Evolutionary conservation across 92 coral and sea anemone genomes (phyloP).

Genomic region (Heteractis magnifica): DNA sequence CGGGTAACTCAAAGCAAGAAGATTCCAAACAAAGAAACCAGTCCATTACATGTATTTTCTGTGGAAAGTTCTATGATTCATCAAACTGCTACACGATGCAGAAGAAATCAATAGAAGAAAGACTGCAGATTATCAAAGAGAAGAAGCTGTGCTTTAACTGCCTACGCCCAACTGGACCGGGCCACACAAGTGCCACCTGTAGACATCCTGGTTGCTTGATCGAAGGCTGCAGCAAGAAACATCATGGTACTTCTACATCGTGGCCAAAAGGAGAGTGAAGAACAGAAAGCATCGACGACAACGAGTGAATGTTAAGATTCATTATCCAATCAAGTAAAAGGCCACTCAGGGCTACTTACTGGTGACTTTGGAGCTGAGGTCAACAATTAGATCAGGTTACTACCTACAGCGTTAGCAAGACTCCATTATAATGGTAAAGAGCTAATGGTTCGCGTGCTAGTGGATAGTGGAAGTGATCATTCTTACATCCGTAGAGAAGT

Average conservation of each 20-base stretch:
- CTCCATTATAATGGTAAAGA: conserved; percentile 4
- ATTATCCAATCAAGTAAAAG: background rate
- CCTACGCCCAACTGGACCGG: conserved; percentile 13
- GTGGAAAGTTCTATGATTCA: conserved; percentile 13
- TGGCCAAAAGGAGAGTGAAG: background rate
- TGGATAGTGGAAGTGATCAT: conserved; percentile 35
- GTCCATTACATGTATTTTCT: background rate
- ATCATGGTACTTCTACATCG: conserved; percentile 29
- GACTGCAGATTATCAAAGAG: background rate
- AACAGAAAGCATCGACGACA: background rate
- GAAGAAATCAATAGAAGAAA: conserved; percentile 6
- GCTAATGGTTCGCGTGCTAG: conserved; percentile 21
- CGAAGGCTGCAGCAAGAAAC: conserved; percentile 27
- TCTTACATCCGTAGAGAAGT: conserved; percentile 19
- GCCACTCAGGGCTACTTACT: background rate
- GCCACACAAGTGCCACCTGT: conserved; percentile 23
- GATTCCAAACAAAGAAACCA: background rate
- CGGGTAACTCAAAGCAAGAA: background rate
- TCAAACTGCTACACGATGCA: conserved; percentile 1
- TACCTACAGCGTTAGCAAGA: conserved; percentile 17
- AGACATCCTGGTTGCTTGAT: conserved; percentile 12
- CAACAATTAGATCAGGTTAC: background rate
- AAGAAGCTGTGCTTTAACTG: conserved; percentile 36
- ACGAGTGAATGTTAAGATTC: background rate
- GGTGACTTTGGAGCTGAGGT: background rate